Evolutionary conservation across 1,140 invertebrate species (phyloP), one percentile per base, ranked within the genome.

Genomic region (Achroia grisella): DNA sequence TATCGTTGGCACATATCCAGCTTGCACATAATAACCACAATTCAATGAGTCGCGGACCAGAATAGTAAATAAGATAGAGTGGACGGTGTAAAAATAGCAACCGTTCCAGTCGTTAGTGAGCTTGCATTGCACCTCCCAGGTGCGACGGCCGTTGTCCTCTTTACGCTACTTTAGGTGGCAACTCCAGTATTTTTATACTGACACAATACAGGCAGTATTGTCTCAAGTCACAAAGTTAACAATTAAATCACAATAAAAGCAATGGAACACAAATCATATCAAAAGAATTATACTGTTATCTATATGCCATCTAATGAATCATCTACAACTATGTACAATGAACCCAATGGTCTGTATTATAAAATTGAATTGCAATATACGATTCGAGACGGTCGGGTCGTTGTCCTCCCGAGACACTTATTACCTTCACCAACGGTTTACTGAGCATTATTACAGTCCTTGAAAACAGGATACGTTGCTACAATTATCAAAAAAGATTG

Each of bases 51-150:
- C 68, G 77, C 74, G 70, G 77, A 76, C 81, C 69, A 80, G 81
- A 85, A 82, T 83, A 85, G 81, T 82, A 79, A 85, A 82, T 81
- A 85, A 85, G 73, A 82, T 82, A 82, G 68, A 78, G 73, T 77
- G 67, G 76, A 67, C 65, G 54, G 67, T 71, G 63, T 85, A 85
- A 85, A 85, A 85, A 85, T 85, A 85, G 78, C 70, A 50, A 67
- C 63, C 52, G 68, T 73, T 82, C 81, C 76, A 82, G 78, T 79
- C 67, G 71, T 62, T 63, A 66, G 69, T 67, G 55, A 59, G 57
- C 58, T 59, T 73, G 68, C 72, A 71, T 62, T 79, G 71, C 71
- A 82, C 72, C 70, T 75, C 74, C 61, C 78, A 82, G 75, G 75
- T 81, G 71, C 62, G 69, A 63, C 53, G 72, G 60, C 56, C 73